Evolutionary conservation across 1,140 invertebrate species (phyloP).

Genomic region (Drosophila obscura): DNA sequence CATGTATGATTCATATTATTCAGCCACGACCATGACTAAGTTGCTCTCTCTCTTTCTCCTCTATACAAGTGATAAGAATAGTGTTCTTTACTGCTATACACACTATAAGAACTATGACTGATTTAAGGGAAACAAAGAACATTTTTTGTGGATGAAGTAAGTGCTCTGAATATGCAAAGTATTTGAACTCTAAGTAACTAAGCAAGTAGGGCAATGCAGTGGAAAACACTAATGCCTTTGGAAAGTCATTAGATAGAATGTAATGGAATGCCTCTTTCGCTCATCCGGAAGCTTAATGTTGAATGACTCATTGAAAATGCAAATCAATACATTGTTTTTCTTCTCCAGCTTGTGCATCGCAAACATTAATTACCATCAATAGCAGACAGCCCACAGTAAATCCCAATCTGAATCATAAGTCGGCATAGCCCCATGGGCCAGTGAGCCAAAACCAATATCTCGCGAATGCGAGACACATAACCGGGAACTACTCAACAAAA

Average conservation of each 20-base stretch:
- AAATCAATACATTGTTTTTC: too few species aligned
- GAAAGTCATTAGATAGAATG: too few species aligned
- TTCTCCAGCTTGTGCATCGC: too few species aligned
- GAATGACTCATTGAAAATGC: too few species aligned
- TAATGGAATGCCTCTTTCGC: too few species aligned
- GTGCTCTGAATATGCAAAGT: neutral
- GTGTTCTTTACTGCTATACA: neutral
- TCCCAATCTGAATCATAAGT: conserved; percentile 30
- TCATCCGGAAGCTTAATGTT: too few species aligned
- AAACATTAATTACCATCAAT: too few species aligned
- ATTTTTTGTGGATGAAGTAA: conserved; percentile 3
- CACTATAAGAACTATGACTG: conserved; percentile 7
- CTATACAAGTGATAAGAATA: conserved; percentile 12
- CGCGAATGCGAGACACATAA: conserved; percentile 62
- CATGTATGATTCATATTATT: conserved; percentile 7
- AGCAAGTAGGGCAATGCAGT: neutral
- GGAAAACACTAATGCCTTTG: neutral
- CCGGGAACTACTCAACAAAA: conserved; percentile 54
- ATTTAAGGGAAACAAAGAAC: conserved; percentile 15
- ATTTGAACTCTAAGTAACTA: neutral
- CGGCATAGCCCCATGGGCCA: conserved; percentile 10
- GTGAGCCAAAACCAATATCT: conserved; percentile 33
- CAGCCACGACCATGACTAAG: conserved; percentile 10
- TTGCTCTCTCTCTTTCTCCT: neutral
- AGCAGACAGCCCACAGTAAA: conserved; percentile 10